Percentiles rank a stretch among this genome's conserved stretches.
Conservation (phyloP, 2,797 vertebrate genomes). For the Smutsia temminckii region DNA sequence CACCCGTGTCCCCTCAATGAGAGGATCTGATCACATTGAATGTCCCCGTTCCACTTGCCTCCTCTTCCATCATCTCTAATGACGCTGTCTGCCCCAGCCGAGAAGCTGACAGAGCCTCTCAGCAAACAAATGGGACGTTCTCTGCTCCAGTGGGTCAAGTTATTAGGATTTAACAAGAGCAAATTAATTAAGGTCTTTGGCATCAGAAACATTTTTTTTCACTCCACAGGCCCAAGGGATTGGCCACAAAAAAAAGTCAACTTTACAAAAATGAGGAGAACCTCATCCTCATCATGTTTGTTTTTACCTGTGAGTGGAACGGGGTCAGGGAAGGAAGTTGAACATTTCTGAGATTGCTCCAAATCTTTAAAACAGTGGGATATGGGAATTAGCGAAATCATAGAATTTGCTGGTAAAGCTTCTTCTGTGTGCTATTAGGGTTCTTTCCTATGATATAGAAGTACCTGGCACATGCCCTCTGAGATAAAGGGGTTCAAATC, state of each 20-base stretch:
- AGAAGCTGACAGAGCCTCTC: conserved; percentile 34
- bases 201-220: conserved; percentile 47
- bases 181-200: conserved; percentile 81
- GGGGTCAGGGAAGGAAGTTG: neutral
- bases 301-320: neutral
- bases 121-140: conserved; percentile 74
- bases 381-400: neutral
- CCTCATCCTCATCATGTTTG: neutral
- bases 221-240: conserved; percentile 26
- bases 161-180: conserved; percentile 81
- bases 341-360: neutral
- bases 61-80: conserved; percentile 52
- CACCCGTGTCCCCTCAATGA: neutral
- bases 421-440: neutral
- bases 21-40: conserved; percentile 11
- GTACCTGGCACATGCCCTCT: neutral
- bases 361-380: neutral
- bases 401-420: neutral
- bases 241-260: conserved; percentile 49
- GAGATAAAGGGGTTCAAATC: neutral
- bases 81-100: neutral
- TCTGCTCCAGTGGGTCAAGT: conserved; percentile 80
- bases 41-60: neutral
- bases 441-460: neutral
- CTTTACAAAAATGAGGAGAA: conserved; percentile 20